Base-by-base conservation (phyloP, 53 echinoderm and acorn worm species). In the Astropecten irregularis region DNA sequence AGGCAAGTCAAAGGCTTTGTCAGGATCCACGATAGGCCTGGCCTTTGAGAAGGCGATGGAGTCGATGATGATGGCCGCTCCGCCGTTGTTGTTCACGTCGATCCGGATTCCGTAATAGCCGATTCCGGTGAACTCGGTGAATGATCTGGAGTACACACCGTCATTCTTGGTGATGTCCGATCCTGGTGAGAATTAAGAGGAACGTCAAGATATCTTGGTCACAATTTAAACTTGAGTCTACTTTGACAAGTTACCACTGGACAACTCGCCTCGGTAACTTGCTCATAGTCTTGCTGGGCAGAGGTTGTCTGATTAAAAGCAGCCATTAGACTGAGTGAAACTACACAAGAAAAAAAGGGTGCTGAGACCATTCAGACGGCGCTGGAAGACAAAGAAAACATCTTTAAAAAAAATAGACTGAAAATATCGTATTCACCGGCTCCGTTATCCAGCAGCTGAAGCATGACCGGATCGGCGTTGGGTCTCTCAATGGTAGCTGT, bases 141-240 rank as follows among this genome's bases (percentile, higher is more conserved):
- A 88, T 16, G 16, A 71, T 8, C 88, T 47, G 2, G 92, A 81
- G 67, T 92, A 92, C 0, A 92, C 82, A 0, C 92, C 92, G 66
- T 92, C 92, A 32, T 88, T 84, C 28, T 89, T 84, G 19, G 88
- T 92, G 34, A 84, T 67, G 64, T 92, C 92, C 15, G 85, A 84
- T 23, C 92, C 92, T 92, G 65, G 9, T 5, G 82, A 7, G 1
- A 19, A 30, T n/a, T n/a, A n/a, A n/a, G n/a, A n/a, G n/a, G n/a
- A n/a, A n/a, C n/a, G n/a, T n/a, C 22, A 49, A 77, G 19, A 21
- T 20, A 60, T n/a, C 31, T 4, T 9, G 61, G 36, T 19, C 14
- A 4, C 30, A 65, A 22, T 27, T 7, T 4, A 65, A 30, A 30
- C 32, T n/a, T n/a, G n/a, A n/a, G n/a, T n/a, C n/a, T n/a, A n/a